Evolutionary conservation across 2,888 invertebrate genomes (phyloP).

Genomic region (Suillia variegata): DNA sequence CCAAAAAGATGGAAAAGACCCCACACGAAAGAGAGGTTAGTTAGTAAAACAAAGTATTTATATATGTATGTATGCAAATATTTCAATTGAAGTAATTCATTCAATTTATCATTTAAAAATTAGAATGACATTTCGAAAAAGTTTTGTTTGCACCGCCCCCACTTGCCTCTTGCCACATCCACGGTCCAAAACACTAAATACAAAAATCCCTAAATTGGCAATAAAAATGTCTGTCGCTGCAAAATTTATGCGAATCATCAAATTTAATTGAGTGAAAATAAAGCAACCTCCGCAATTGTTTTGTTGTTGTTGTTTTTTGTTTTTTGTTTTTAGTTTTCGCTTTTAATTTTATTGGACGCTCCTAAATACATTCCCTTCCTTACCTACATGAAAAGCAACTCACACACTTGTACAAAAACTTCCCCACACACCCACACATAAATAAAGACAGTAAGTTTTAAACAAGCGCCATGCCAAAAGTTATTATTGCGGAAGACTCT

Average conservation of each 20-base stretch:
- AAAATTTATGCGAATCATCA: conserved; percentile 55
- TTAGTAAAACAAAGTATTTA: too few relatives aligned
- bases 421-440: too few relatives aligned
- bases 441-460: too few relatives aligned
- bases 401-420: too few relatives aligned
- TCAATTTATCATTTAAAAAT: conserved; percentile 37
- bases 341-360: conserved; percentile 13
- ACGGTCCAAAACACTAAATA: too few relatives aligned
- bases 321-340: conserved; percentile 25
- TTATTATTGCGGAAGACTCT: too few relatives aligned
- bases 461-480: too few relatives aligned
- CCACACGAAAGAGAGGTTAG: conserved; percentile 51
- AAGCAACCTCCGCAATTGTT: conserved; percentile 26
- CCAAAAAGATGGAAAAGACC: conserved; percentile 60
- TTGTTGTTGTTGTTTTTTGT: conserved; percentile 20
- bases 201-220: conserved; percentile 48
- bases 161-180: too few relatives aligned
- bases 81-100: too few relatives aligned
- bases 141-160: conserved; percentile 39
- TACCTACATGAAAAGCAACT: too few relatives aligned
- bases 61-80: too few relatives aligned
- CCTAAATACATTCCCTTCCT: too few relatives aligned
- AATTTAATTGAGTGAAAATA: conserved; percentile 60
- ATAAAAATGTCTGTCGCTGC: conserved; percentile 40
- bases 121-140: conserved; percentile 41